These are phyloP conservation scores for Acanthopagrus latus DNA, from an alignment of 2,797 vertebrate species.

Conservation along the genomic window DNA sequence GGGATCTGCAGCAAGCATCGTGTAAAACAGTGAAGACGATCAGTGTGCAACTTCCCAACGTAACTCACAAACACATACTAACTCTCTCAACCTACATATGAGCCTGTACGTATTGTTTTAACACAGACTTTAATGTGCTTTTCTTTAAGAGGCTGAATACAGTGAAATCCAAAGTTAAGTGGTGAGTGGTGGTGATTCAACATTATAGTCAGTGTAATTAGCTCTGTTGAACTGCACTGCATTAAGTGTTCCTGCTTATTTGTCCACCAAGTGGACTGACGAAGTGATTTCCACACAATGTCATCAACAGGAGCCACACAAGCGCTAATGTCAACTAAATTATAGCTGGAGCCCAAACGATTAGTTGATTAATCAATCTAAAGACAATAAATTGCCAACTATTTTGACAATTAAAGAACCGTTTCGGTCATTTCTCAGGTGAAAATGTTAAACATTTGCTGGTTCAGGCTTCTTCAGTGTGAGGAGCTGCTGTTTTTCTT, in stretches of 20 bases:
- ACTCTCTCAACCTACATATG: too few species aligned
- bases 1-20: conserved; percentile 54
- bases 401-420: too few species aligned
- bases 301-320: background rate
- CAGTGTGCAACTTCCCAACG: background rate
- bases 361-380: too few species aligned
- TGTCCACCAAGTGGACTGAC: too few species aligned
- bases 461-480: too few species aligned
- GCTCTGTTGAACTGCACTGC: background rate
- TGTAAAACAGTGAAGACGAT: background rate
- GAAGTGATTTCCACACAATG: background rate
- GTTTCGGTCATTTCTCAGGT: too few species aligned
- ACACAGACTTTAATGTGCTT: background rate
- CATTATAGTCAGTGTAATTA: background rate
- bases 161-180: background rate
- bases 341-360: too few species aligned
- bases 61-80: too few species aligned
- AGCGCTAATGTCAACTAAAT: background rate
- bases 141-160: background rate
- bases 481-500: too few species aligned
- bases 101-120: background rate
- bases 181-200: background rate
- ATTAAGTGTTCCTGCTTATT: background rate
- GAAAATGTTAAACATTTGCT: too few species aligned
- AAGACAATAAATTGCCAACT: too few species aligned